A percentile compares a stretch with the other conserved stretches of the same genome.
Evolutionary conservation across 2,797 vertebrate genomes (phyloP).

Genomic region (Cyclura pinguis): DNA sequence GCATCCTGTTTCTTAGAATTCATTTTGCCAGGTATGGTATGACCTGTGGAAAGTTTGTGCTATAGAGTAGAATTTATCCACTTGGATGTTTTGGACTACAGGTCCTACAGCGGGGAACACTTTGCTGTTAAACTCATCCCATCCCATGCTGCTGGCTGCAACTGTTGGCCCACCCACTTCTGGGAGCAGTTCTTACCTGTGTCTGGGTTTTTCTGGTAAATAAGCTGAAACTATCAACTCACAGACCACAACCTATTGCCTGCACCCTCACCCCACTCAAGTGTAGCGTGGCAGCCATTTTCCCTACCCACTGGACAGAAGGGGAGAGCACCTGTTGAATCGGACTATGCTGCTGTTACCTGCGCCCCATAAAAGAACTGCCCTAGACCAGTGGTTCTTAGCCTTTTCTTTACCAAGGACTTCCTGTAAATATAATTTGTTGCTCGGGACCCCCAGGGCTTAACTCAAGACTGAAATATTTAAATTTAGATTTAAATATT

Average conservation of each 20-base stretch:
- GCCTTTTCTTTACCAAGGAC: no score
- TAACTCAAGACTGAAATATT: no score
- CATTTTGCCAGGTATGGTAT: no score
- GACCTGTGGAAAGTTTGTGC: not conserved
- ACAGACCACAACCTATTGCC: not conserved
- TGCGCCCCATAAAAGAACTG: not conserved
- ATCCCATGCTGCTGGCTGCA: not conserved
- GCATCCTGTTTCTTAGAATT: not conserved
- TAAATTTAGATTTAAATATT: no score
- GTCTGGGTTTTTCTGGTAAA: not conserved
- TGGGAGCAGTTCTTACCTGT: not conserved
- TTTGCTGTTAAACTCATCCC: not conserved
- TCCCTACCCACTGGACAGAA: not conserved
- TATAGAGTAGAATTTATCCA: not conserved
- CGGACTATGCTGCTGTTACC: not conserved
- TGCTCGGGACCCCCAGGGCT: no score
- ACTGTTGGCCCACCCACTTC: not conserved
- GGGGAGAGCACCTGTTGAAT: not conserved
- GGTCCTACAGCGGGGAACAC: not conserved
- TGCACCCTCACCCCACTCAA: not conserved
- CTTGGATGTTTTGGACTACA: not conserved
- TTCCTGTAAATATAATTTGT: no score
- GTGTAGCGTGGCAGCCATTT: not conserved
- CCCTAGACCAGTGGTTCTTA: no score
- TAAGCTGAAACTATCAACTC: not conserved